Percentiles rank a stretch among this genome's conserved stretches.
These are phyloP conservation scores for Idris sp. DNA, from an alignment of 1,140 invertebrate species.

Conservation along the genomic window DNA sequence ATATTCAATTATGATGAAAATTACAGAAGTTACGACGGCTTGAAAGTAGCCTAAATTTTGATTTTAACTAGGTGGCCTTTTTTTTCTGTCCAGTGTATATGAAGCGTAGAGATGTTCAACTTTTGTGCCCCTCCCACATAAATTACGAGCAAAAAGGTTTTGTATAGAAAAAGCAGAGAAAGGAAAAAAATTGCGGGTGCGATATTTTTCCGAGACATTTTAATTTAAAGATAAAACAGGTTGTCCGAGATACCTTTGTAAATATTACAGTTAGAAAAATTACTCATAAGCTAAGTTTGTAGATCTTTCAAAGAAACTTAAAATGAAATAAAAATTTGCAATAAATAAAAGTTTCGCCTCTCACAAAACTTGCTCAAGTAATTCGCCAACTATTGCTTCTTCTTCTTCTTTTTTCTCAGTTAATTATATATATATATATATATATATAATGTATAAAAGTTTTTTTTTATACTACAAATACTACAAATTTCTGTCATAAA, in stretches of 20 bases:
- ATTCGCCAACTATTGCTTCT: constrained; percentile 37
- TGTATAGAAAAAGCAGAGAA: too few relatives aligned
- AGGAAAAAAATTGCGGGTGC: constrained; percentile 39
- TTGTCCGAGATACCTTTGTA: constrained; percentile 47
- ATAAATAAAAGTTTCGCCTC: constrained; percentile 51
- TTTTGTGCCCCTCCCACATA: background rate
- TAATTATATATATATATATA: too few relatives aligned
- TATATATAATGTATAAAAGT: constrained; percentile 41
- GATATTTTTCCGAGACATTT: constrained; percentile 52
- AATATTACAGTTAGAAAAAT: constrained; percentile 61
- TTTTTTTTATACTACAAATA: constrained; percentile 24
- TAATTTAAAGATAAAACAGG: constrained; percentile 56
- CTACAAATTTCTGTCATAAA: constrained; percentile 25
- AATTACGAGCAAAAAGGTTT: constrained; percentile 43
- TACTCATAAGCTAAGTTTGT: constrained; percentile 56
- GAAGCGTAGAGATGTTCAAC: constrained; percentile 22
- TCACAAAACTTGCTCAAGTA: constrained; percentile 40
- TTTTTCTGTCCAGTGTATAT: too few relatives aligned
- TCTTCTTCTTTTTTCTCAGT: constrained; percentile 11
- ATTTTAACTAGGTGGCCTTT: too few relatives aligned
- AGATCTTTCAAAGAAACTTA: constrained; percentile 36
- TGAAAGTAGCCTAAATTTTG: too few relatives aligned
- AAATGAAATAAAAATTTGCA: constrained; percentile 58
- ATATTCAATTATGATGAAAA: too few relatives aligned
- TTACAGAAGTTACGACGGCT: too few relatives aligned